Percentiles rank a stretch among this genome's conserved stretches.
phyloP scores from a whole-genome alignment of 2,888 invertebrate species.

The Torymus tubicola region DNA sequence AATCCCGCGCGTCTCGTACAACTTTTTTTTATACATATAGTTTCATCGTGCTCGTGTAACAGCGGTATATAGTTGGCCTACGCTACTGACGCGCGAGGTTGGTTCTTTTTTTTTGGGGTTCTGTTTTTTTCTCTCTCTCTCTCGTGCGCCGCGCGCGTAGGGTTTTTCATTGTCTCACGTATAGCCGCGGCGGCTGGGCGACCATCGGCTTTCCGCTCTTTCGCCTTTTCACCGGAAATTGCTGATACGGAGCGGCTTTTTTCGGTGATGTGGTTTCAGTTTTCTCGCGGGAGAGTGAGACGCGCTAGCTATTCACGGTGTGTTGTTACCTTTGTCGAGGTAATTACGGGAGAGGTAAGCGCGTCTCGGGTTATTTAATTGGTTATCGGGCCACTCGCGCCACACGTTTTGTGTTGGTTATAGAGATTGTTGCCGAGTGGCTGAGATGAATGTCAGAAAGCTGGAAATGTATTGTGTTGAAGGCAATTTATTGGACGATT shows the following conservation, averaged over 20 bases:
- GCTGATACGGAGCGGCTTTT: slow-evolving; percentile 47
- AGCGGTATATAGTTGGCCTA: too few relatives aligned
- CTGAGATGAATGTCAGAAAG: too few relatives aligned
- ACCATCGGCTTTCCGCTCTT: slow-evolving; percentile 57
- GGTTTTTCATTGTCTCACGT: slow-evolving; percentile 54
- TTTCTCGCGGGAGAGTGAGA: neutral
- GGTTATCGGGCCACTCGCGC: neutral
- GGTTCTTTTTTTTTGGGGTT: slow-evolving; percentile 7
- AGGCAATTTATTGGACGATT: too few relatives aligned
- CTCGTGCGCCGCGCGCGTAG: neutral
- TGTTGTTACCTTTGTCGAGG: slow-evolving; percentile 17
- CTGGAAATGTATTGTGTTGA: too few relatives aligned
- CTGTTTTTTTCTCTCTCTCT: slow-evolving; percentile 31
- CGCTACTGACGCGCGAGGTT: neutral
- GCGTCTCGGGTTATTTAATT: neutral
- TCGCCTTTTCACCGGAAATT: slow-evolving; percentile 56
- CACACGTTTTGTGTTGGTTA: too few relatives aligned
- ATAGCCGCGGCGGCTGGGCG: slow-evolving; percentile 30
- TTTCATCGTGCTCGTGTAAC: too few relatives aligned
- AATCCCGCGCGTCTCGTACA: slow-evolving; percentile 43
- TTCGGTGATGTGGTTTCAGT: slow-evolving; percentile 11
- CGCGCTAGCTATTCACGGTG: slow-evolving; percentile 47
- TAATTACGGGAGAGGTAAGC: slow-evolving; percentile 32
- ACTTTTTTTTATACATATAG: slow-evolving; percentile 8
- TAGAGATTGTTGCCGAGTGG: too few relatives aligned